Conservation (phyloP, 2,888 invertebrate genomes). For the Plagodis dolabraria region DNA sequence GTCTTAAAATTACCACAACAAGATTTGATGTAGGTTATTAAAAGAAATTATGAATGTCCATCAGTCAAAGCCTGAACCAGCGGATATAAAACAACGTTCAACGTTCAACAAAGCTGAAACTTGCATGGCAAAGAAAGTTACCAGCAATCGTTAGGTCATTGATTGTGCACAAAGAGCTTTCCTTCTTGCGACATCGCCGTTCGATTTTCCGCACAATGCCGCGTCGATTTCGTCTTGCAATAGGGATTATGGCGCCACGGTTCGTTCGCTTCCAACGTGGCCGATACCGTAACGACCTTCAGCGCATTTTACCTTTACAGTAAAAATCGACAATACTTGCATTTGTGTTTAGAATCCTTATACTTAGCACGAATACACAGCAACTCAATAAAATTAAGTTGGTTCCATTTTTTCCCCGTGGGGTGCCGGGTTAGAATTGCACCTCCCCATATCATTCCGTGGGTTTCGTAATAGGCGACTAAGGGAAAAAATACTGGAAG, state of each 20-base stretch:
- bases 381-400: too few relatives aligned
- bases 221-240: conserved; percentile 76
- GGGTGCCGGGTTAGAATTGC: too few relatives aligned
- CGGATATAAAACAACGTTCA: conserved; percentile 30
- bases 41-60: too few relatives aligned
- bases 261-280: conserved; percentile 52
- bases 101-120: conserved; percentile 63
- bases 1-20: too few relatives aligned
- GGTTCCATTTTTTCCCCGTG: too few relatives aligned
- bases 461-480: too few relatives aligned
- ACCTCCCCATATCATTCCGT: too few relatives aligned
- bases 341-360: too few relatives aligned
- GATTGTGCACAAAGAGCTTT: conserved; percentile 76
- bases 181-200: conserved; percentile 48
- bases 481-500: too few relatives aligned
- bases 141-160: conserved; percentile 79
- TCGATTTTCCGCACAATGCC: conserved; percentile 76
- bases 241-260: conserved; percentile 67
- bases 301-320: conserved; percentile 3
- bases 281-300: conserved; percentile 14
- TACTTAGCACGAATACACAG: too few relatives aligned
- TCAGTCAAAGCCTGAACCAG: neutral
- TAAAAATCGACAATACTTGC: neutral
- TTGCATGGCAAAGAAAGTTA: conserved; percentile 75
- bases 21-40: too few relatives aligned